Conservation (phyloP, 2,888 invertebrate species). For the Agrochola macilenta region DNA sequence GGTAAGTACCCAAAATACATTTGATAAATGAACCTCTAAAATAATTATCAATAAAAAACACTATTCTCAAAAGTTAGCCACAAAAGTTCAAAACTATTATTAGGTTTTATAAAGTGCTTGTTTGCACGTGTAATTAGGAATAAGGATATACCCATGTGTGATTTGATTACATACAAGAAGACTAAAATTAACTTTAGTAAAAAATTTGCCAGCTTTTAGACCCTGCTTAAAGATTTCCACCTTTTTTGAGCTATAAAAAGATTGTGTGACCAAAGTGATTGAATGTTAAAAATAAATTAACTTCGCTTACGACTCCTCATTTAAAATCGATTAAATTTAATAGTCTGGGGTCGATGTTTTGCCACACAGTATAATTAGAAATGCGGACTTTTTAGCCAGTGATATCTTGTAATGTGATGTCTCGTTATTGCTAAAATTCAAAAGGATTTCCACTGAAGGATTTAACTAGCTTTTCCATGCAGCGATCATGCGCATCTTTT, state of each 20-base stretch:
- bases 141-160: not conserved
- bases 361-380: not conserved
- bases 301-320: not conserved
- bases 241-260: constrained; percentile 3
- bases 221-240: not conserved
- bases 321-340: constrained; percentile 3
- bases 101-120: not conserved
- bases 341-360: not conserved
- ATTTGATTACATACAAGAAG: not conserved
- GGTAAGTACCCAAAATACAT: not conserved
- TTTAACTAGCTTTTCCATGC: no score
- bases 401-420: no score
- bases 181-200: constrained; percentile 21
- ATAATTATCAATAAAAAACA: not conserved
- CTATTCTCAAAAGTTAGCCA: not conserved
- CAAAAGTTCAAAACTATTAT: constrained; percentile 11
- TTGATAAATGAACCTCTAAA: constrained; percentile 4
- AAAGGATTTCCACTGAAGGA: no score
- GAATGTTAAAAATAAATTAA: not conserved
- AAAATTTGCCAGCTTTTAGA: not conserved
- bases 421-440: no score
- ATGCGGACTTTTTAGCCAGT: not conserved
- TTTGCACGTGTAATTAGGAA: not conserved
- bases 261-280: not conserved
- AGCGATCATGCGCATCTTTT: no score